Evolutionary conservation across 2,797 vertebrate species (phyloP).

Genomic region (Danio albolineatus): DNA sequence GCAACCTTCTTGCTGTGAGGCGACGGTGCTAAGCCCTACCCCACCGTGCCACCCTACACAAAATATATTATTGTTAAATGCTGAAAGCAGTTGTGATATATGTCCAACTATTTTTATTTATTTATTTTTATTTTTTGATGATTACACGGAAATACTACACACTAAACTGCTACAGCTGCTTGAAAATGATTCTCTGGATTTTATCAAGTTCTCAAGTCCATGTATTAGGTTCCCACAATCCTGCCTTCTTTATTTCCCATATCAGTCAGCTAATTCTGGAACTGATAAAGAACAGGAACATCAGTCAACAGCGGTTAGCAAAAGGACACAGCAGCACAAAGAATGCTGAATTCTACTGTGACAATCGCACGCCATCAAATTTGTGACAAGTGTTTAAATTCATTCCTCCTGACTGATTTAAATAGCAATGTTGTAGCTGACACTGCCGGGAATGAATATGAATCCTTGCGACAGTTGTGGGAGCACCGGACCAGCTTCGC

Average conservation of each 20-base stretch:
- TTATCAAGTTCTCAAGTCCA: background rate
- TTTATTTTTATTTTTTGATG: background rate
- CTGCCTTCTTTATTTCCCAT: background rate
- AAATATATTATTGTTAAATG: background rate
- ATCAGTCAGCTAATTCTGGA: constrained; percentile 22
- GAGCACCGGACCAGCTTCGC: background rate
- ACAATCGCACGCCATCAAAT: background rate
- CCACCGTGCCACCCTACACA: too few relatives aligned
- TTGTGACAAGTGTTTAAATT: background rate
- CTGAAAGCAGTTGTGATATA: background rate
- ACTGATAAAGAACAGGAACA: background rate
- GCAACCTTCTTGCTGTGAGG: too few relatives aligned
- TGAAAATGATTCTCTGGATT: too few relatives aligned
- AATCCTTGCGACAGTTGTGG: background rate
- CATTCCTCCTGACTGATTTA: constrained; percentile 13
- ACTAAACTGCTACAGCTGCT: background rate
- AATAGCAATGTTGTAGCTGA: background rate
- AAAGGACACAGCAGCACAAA: constrained; percentile 11
- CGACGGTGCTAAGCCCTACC: too few relatives aligned
- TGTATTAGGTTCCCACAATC: background rate
- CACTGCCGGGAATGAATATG: background rate
- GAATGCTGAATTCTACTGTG: background rate
- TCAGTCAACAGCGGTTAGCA: background rate
- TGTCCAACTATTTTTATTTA: too few relatives aligned
- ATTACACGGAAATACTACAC: background rate